Base-by-base conservation (phyloP, 2,113 vertebrate species). In the Gavialis gangeticus region DNA sequence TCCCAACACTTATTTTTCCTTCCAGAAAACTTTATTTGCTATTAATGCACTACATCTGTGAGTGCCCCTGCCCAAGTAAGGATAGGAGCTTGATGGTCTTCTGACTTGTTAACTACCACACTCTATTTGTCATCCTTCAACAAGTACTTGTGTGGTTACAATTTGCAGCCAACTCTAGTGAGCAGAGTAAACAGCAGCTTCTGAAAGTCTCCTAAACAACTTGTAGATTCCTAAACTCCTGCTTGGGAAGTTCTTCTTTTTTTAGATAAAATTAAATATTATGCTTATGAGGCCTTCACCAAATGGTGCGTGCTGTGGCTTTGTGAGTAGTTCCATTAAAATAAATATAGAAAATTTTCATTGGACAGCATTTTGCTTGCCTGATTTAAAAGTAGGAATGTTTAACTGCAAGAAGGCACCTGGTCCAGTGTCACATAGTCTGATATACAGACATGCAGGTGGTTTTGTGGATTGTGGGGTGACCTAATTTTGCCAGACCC, bases 11-110 rank as follows among this genome's bases (percentile, higher is more conserved):
- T 87, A 46, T 18, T 79, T 93, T 89, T 77, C 67, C 66, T 83
- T 69, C 24, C 0, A 0, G 54, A 25, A 55, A 67, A 28, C 59
- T 73, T 93, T 22, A 62, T 28, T 16, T 34, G 18, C 30, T 69
- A 64, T 64, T 15, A 64, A 24, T 25, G 24, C 25, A 25, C 22
- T 62, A n/a, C 7, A 10, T 19, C 28, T 30, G 22, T 22, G 66
- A 69, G 30, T 34, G 66, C 12, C 54, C 88, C 85, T 71, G 73
- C 79, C 46, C 6, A 69, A 81, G 77, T 37, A 8, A 12, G 14
- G 6, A 21, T 9, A 2, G 15, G 90, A 75, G 57, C 75, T 9
- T 13, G 93, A 75, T 90, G 78, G 69, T 37, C 12, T 86, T 2
- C 0, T 73, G 37, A 80, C 85, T 89, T 89, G 83, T 75, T 69